Percentiles rank a stretch among this genome's conserved stretches.
Conservation (phyloP, 64 coral and sea anemone genomes). For the Montipora cactus region DNA sequence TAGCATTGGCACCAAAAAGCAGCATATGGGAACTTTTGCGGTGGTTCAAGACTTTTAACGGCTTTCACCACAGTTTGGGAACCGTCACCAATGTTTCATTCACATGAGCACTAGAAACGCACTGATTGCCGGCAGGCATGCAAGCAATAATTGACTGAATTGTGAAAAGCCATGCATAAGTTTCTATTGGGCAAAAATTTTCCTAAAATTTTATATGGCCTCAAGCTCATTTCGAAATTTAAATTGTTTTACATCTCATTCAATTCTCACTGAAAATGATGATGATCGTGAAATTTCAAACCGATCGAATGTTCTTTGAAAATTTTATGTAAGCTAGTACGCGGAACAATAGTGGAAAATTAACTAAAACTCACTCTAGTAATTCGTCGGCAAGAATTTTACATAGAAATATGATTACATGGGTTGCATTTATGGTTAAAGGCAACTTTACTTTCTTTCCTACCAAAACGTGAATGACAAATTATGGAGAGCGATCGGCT, state of each 20-base stretch:
- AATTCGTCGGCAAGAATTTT: no score
- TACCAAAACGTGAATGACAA: no score
- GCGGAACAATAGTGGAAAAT: no score
- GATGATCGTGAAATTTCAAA: background rate
- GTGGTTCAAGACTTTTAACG: background rate
- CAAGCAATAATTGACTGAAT: background rate
- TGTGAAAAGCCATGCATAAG: background rate
- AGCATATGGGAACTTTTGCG: background rate
- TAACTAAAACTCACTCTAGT: no score
- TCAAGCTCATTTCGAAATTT: background rate
- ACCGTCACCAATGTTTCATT: background rate
- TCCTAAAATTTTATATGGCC: background rate
- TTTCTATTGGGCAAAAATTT: background rate
- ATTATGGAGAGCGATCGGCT: no score
- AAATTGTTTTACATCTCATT: background rate
- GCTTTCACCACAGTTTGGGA: background rate
- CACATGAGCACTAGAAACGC: background rate
- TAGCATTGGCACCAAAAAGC: background rate
- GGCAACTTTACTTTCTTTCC: no score
- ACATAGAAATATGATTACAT: no score
- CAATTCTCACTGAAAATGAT: background rate
- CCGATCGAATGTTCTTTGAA: no score
- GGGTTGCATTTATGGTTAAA: no score
- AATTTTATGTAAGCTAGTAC: no score
- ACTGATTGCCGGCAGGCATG: no score